Evolutionary conservation across 2,113 vertebrate genomes (phyloP).

Genomic region (Phaetusa simplex): DNA sequence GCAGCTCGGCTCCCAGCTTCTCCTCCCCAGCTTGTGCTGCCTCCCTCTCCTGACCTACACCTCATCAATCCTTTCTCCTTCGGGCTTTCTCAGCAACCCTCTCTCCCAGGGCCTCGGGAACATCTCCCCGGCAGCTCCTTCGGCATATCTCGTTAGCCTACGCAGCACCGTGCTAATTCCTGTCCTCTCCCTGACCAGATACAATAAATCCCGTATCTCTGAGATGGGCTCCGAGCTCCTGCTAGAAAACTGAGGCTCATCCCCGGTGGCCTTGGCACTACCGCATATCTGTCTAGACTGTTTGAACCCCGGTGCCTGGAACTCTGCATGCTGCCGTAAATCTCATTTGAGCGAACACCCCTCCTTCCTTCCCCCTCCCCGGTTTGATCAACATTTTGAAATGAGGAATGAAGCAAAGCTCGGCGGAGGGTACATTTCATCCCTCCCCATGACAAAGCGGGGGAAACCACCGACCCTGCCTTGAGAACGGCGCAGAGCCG

Average conservation of each 20-base stretch:
- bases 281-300: neutral
- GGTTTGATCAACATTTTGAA: neutral
- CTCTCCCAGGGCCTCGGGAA: neutral
- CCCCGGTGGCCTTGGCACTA: slow-evolving; percentile 9
- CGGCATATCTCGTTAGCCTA: neutral
- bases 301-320: neutral
- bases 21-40: neutral
- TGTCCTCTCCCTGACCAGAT: neutral
- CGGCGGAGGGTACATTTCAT: neutral
- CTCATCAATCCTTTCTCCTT: neutral
- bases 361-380: neutral
- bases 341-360: neutral
- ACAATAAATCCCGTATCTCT: neutral
- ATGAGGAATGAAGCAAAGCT: neutral
- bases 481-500: neutral
- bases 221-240: neutral
- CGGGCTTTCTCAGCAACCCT: neutral
- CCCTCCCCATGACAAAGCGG: neutral
- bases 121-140: neutral
- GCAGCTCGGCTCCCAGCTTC: neutral
- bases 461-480: neutral
- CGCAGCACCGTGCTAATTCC: neutral
- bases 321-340: neutral
- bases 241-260: neutral
- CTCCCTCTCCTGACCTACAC: neutral